phyloP scores from a whole-genome alignment of 53 echinoderm and acorn worm genomes.

The Pentamera pediparva region DNA sequence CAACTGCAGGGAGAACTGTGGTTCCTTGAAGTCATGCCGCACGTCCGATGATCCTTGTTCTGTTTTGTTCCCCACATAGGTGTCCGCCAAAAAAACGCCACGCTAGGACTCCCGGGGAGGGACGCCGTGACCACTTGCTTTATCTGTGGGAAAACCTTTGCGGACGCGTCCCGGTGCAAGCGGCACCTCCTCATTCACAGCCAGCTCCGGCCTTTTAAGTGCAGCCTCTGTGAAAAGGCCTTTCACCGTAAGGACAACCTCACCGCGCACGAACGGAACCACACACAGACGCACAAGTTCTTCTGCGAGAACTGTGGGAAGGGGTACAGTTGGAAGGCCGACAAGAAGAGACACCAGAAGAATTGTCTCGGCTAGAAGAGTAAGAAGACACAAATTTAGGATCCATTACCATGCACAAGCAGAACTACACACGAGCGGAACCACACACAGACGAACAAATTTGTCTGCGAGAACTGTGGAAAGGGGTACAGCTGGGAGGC shows the following conservation, averaged over 20 bases:
- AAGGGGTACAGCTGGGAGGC: slow-evolving; percentile 8
- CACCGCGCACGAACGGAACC: slow-evolving; percentile 5
- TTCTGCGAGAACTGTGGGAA: slow-evolving; percentile 1
- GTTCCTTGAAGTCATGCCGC: too few relatives aligned
- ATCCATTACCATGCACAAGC: too few relatives aligned
- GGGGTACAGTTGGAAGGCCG: slow-evolving; percentile 11
- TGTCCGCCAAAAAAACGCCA: too few relatives aligned
- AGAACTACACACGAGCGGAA: slow-evolving; percentile 9
- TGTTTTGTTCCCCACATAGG: too few relatives aligned
- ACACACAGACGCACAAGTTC: background rate
- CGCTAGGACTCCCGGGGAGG: too few relatives aligned
- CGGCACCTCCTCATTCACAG: slow-evolving; percentile 13
- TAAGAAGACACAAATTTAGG: too few relatives aligned
- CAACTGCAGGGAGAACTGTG: too few relatives aligned
- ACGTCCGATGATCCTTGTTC: too few relatives aligned
- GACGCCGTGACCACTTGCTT: slow-evolving; percentile 24
- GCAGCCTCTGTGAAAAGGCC: slow-evolving; percentile 18
- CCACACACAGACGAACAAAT: background rate
- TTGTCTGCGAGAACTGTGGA: slow-evolving; percentile 1
- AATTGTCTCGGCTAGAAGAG: too few relatives aligned
- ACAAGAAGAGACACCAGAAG: background rate
- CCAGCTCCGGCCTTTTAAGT: slow-evolving; percentile 14
- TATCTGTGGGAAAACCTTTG: slow-evolving; percentile 22
- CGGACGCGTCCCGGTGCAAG: slow-evolving; percentile 17
- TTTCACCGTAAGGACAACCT: slow-evolving; percentile 16